These are phyloP conservation scores for Caenorhabditis sp. DNA, from an alignment of 2,888 invertebrate species.

Conservation along the genomic window DNA sequence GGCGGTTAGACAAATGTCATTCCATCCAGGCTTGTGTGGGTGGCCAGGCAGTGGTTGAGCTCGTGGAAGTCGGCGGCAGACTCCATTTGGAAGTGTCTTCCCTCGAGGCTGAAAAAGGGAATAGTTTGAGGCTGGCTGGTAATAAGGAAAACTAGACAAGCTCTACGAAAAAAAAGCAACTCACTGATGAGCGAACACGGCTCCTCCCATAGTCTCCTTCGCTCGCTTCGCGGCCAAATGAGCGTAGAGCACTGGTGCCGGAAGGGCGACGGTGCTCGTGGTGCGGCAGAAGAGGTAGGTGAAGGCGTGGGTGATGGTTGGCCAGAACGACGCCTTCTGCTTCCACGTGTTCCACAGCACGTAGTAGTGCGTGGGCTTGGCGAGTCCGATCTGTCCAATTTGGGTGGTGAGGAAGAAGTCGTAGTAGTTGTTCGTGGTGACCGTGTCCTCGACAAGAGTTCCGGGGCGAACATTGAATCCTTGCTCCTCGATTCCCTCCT, in stretches of 20 bases:
- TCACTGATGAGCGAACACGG: neutral
- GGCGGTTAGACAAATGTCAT: neutral
- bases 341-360: conserved; percentile 90
- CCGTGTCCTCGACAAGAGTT: conserved; percentile 76
- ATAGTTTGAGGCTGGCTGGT: too few relatives aligned
- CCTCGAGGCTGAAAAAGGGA: conserved; percentile 6
- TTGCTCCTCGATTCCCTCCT: neutral
- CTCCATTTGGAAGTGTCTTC: neutral
- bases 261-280: conserved; percentile 86
- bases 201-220: conserved; percentile 56
- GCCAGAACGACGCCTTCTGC: conserved; percentile 86
- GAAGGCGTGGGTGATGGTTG: conserved; percentile 87
- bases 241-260: conserved; percentile 82
- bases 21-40: neutral
- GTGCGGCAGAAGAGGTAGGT: conserved; percentile 93
- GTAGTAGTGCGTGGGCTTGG: conserved; percentile 89
- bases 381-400: conserved; percentile 79
- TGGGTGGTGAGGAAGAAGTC: conserved; percentile 81
- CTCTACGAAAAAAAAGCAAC: neutral
- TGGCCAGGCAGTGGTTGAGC: neutral
- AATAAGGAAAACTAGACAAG: too few relatives aligned
- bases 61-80: neutral
- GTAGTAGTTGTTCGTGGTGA: conserved; percentile 70
- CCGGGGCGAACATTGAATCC: conserved; percentile 76
- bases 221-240: conserved; percentile 67